Evolutionary conservation across 92 coral and sea anemone species (phyloP), one percentile per base, ranked within the genome.

Genomic region (Zoanthus sociatus): DNA sequence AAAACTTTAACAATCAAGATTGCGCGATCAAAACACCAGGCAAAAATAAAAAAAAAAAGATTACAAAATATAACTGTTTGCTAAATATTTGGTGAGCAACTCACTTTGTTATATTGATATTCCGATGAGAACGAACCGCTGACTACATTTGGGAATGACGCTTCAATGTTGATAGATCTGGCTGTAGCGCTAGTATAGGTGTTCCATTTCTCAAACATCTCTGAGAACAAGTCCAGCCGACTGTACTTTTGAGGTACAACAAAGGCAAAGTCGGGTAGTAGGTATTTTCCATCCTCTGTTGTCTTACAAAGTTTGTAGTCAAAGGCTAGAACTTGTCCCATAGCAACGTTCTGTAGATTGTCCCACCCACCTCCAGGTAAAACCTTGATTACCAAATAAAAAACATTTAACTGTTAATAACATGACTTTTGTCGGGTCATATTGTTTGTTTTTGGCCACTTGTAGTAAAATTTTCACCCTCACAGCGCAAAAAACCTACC

Each of bases 281-380:
- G 89, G 66, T 95, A 95, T 71, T 89, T 89, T 2, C 94, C 90
- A 68, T 95, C 98, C 48, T 95, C 94, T 1, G 97, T 95, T 44
- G 97, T 92, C 73, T 88, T 90, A 78, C 98, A 95, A 55, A 78
- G 89, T 15, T 96, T 92, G 75, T 95, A 95, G 68, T 95, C 92
- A 32, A 87, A 18, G 13, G 92, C 91, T 20, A 91, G 78, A 6
- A 95, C 94, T 78, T 84, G 93, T 30, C 94, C 96, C 90, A 90
- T 94, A 79, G 88, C 94, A 55, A 94, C 86, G 56, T 95, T 95
- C 78, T 90, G 88, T 18, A 95, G 90, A 86, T 95, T 95, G 77
- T 92, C 98, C 97, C 97, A 94, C 8, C 98, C 98, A 5, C 86
- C 72, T 18, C 98, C 94, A 5, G 95, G 97, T 17, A 92, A 91